Evolutionary conservation across 2,797 vertebrate species (phyloP).

Genomic region (Parambassis ranga): DNA sequence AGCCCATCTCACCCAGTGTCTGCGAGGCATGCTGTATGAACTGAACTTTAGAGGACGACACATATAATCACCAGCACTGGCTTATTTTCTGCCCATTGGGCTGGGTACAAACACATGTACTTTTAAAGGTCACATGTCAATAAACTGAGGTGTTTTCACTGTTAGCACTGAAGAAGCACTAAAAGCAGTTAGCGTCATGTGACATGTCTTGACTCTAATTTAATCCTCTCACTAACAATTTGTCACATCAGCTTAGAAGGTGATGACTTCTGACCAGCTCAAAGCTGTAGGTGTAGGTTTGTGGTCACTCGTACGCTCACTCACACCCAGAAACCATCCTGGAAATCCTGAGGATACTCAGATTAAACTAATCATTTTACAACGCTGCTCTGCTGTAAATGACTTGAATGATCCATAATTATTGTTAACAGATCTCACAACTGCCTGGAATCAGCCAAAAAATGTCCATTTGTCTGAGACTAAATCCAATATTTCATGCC

Average conservation of each 20-base stretch:
- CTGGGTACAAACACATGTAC: too few species aligned
- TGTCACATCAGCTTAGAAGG: background rate
- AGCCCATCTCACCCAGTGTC: constrained; percentile 9
- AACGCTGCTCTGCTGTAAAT: constrained; percentile 12
- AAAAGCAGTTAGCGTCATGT: too few species aligned
- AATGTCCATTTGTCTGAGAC: constrained; percentile 43
- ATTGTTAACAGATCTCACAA: constrained; percentile 39
- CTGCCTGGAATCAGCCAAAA: constrained; percentile 43
- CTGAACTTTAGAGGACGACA: constrained; percentile 23
- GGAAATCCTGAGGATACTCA: background rate
- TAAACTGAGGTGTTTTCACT: background rate
- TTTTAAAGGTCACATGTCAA: too few species aligned
- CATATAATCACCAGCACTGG: background rate
- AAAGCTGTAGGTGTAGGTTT: too few species aligned
- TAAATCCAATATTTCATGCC: constrained; percentile 69
- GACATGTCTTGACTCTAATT: too few species aligned
- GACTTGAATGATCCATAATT: constrained; percentile 35
- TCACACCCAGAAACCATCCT: too few species aligned
- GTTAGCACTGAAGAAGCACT: background rate
- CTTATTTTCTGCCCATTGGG: background rate
- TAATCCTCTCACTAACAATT: background rate
- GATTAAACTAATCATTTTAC: constrained; percentile 31
- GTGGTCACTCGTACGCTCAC: too few species aligned
- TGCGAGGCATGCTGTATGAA: constrained; percentile 8
- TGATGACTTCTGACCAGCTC: too few species aligned